These are phyloP conservation scores for Steinernema khuongi DNA, from an alignment of 1,140 invertebrate species.

Conservation along the genomic window DNA sequence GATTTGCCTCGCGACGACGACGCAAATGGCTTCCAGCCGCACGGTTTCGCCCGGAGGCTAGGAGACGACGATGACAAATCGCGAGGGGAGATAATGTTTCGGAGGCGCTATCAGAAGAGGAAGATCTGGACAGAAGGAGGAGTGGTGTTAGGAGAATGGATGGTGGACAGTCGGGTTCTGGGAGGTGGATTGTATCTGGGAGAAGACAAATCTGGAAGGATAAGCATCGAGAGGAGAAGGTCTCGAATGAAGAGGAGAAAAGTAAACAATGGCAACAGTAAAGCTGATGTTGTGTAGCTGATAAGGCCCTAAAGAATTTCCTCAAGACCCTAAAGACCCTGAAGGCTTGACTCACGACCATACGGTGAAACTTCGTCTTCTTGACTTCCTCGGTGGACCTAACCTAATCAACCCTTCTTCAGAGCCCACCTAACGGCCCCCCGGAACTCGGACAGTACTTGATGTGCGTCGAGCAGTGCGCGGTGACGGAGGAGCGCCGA, in stretches of 20 bases:
- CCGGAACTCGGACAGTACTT: conserved; percentile 43
- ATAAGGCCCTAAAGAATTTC: conserved; percentile 8
- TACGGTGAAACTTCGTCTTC: neutral
- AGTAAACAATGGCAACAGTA: too few species aligned
- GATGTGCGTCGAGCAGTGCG: conserved; percentile 55
- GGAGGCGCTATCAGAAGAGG: too few species aligned
- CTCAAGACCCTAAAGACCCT: too few species aligned
- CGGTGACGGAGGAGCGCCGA: conserved; percentile 39
- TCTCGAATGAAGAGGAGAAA: too few species aligned
- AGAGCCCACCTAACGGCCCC: conserved; percentile 29
- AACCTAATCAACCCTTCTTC: neutral
- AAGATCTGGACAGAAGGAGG: too few species aligned
- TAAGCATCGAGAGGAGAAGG: too few species aligned
- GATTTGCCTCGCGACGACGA: neutral
- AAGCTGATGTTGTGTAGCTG: neutral
- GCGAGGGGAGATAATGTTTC: too few species aligned
- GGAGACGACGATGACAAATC: neutral
- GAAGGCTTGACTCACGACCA: too few species aligned
- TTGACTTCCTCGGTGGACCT: neutral
- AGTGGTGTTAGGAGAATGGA: too few species aligned
- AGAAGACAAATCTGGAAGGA: too few species aligned
- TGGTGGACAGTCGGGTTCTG: too few species aligned
- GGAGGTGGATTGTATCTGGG: too few species aligned
- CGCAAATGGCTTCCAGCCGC: neutral
- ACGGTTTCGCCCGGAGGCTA: neutral